Base-by-base conservation (phyloP, 2,113 vertebrate species). In the Gymnogyps californianus region DNA sequence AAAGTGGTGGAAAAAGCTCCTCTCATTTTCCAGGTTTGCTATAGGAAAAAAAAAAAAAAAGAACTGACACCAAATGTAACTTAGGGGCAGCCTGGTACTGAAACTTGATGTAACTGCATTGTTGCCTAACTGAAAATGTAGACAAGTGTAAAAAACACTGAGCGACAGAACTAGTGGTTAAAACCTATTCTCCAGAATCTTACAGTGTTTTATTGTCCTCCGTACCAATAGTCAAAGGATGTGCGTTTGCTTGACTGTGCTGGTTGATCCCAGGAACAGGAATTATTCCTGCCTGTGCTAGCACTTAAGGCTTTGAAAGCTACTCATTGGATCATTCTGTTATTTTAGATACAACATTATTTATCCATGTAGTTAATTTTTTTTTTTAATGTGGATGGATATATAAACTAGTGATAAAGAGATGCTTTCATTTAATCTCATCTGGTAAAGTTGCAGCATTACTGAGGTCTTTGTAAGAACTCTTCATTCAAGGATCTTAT, bases 1-100 rank as follows among this genome's bases (percentile, higher is more conserved):
- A 11, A 83, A 88, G 36, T 26, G 5, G 2, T 83, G 10, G 57
- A 13, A 67, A 55, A 89, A 91, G 1, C 32, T 87, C 3, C 5
- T 55, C 5, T 57, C 1, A 2, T 29, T 81, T 76, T 88, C 46
- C 16, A 9, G 24, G 16, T 24, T 81, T 61, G 4, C 6, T 51
- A 0, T 17, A 20, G 40, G n/a, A n/a, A n/a, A 26, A 54, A 75
- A 42, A 78, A 44, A 18, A 0, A 0, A 20, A 11, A 54, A 75
- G 9, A 78, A 34, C 12, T 22, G 26, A 51, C 0, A 6, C 5
- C 11, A 19, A 9, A 11, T 34, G 14, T 84, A 62, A 38, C 16
- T 85, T 49, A 10, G 16, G 17, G 51, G 5, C 51, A 80, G 34
- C 9, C 11, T 69, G 24, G 13, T 85, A 65, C 28, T 76, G 51